Evolutionary conservation across 2,113 vertebrate genomes (phyloP).

Genomic region (Excalfactoria chinensis): DNA sequence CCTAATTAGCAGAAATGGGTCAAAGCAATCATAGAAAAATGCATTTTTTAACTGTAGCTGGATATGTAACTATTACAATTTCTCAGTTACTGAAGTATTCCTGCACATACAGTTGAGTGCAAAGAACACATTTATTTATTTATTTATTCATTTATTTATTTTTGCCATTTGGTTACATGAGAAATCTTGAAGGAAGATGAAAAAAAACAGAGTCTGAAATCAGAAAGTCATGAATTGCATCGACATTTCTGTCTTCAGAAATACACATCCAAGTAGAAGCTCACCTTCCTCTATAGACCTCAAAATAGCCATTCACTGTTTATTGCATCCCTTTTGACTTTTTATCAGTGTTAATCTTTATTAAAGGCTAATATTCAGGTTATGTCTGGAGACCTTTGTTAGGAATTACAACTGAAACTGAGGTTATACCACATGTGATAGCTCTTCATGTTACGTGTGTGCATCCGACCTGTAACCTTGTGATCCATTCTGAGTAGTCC

Average conservation of each 20-base stretch:
- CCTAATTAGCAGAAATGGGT: not conserved
- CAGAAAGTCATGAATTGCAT: not conserved
- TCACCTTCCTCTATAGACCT: not conserved
- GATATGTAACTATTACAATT: not conserved
- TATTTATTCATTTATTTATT: not conserved
- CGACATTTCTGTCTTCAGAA: not conserved
- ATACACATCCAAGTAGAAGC: not conserved
- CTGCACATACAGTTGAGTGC: not conserved
- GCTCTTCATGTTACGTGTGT: rapidly evolving
- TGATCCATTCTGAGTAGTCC: not conserved
- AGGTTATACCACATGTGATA: not conserved
- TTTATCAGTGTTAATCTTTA: not conserved
- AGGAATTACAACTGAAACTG: not conserved
- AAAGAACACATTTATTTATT: not conserved
- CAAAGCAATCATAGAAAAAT: not conserved
- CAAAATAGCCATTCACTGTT: not conserved
- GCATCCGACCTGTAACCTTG: not conserved
- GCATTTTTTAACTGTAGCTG: not conserved
- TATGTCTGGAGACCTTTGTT: not conserved
- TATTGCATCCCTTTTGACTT: not conserved
- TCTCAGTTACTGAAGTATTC: not conserved
- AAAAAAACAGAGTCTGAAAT: not conserved
- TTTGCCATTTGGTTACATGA: not conserved
- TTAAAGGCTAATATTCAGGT: not conserved
- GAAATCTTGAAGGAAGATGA: not conserved